Evolutionary conservation across 2,797 vertebrate genomes (phyloP), one percentile per base, ranked within the genome.

Genomic region (Cirrhinus mrigala): DNA sequence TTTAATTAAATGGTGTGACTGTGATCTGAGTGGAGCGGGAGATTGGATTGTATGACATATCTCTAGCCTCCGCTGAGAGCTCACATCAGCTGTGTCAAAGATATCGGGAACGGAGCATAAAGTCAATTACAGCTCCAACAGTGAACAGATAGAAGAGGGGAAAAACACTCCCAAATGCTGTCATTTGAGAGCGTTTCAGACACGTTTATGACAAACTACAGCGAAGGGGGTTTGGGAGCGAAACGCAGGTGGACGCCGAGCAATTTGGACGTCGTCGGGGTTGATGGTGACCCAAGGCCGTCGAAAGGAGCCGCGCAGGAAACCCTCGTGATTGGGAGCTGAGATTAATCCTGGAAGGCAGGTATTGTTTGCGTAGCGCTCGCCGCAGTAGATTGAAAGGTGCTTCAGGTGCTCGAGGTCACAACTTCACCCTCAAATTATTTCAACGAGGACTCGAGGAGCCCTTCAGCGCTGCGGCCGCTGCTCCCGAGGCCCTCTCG

Each of bases 41-140:
- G 88, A 89, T 91, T 89, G 87, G 89, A 89, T 88, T 90, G 88
- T 87, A 90, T 88, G 89, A 89, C 90, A 88, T 90, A 87, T 91
- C 88, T 87, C 85, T 77, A 79, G 84, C 87, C 87, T 86, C 79
- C 69, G n/a, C 88, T 75, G 84, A 91, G 88, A 87, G 89, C 88
- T 86, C 83, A 77, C 87, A 88, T 91, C 90, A 88, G 86, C 88
- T 85, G 83, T 88, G 85, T 88, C 82, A 77, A 87, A 89, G 85
- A 89, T 88, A 87, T 88, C 85, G 68, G 87, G 87, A 88, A 80
- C 66, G 79, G 81, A 90, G 85, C 90, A 89, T 88, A 85, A 91
- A 91, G 88, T 88, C 89, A 91, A 90, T 90, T 90, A 90, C 87
- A 87, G 86, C 73, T 85, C 85, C 84, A 84, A 86, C 88, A 84